Base-by-base conservation (phyloP, 2,113 vertebrate species). In the Chionis minor region DNA sequence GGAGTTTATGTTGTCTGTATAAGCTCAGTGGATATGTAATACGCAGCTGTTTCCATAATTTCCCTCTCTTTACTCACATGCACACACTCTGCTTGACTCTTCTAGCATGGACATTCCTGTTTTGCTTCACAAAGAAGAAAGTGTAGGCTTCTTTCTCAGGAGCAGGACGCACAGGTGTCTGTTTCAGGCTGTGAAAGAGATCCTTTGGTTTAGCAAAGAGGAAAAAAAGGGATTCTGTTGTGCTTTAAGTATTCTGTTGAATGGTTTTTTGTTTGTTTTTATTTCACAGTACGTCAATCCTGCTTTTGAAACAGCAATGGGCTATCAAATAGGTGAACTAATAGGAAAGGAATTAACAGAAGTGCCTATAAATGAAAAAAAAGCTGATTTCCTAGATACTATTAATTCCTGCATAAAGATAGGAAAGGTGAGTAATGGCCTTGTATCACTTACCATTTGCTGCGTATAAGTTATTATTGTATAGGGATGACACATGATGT, bases 351-450 rank as follows among this genome's bases (percentile, higher is more conserved):
- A 99, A 96, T 98, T 99, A 96, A 98, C 98, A 96, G 99, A 99
- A 99, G 99, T 99, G 98, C 99, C 99, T 98, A 98, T 98, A 98
- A 99, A 99, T 98, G 99, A 99, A 96, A 99, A 99, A 98, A 99
- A 99, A 98, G 98, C 99, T 87, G 99, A 99, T 98, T 98, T 99
- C 97, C 98, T 99, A 89, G 99, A 99, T 95, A 99, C 98, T 87
- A 99, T 99, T 98, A 99, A 99, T 97, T 99, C 99, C 96, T 99
- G 98, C 98, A 98, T 99, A 98, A 99, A 97, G 97, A 99, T 99
- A 98, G 99, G 99, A 98, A 99, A 99, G 99, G 99, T 99, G 97
- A 99, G 97, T 96, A 84, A 72, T 40, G 44, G 11, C 52, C 20
- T 82, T 63, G n/a, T 63, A 52, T 83, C 40, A 21, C 30, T 94